Evolutionary conservation across 2,113 vertebrate species (phyloP), one percentile per base, ranked within the genome.

Genomic region (Toxostoma redivivum): DNA sequence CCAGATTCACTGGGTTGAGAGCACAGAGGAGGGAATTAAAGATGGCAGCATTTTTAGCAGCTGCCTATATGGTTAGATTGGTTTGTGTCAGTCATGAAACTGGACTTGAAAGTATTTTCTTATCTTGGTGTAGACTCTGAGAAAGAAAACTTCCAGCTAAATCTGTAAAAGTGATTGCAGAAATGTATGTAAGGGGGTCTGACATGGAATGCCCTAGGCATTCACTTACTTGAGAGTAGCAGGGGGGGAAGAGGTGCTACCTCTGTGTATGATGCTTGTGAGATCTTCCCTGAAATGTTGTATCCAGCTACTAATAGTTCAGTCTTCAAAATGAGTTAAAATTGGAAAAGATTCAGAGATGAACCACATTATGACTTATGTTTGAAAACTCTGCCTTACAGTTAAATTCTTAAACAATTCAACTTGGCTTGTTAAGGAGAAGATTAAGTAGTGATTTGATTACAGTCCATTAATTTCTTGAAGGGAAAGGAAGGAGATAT

Each of bases 391-490:
- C 16, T 79, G 25, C 50, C 37, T 92, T 94, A 65, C 28, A 76
- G 31, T 76, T 64, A 87, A 76, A 58, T 84, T 72, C 44, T 70
- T 69, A 16, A 69, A n/a, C 35, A 77, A 35, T 66, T 92, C 42
- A 80, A 25, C 42, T 70, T 81, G 54, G 10, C 25, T 89, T 81
- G 71, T 64, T 74, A 81, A 79, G 47, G 31, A 71, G 47, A 82
- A 90, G 58, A 86, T 86, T 82, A 82, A 92, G 45, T 28, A 85
- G 42, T 48, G 42, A 51, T 90, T 91, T 92, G 47, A 65, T 94
- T 91, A 73, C 28, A 86, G 33, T 62, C 61, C 7, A 5, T 93
- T 91, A 85, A 45, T 57, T 86, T 58, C 25, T 61, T 72, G 66
- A 80, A 73, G 31, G 65, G 61, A 94, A 92, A 80, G 45, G 48